Base-by-base conservation (phyloP, 2,113 vertebrate species). In the Myrmecobius fasciatus region DNA sequence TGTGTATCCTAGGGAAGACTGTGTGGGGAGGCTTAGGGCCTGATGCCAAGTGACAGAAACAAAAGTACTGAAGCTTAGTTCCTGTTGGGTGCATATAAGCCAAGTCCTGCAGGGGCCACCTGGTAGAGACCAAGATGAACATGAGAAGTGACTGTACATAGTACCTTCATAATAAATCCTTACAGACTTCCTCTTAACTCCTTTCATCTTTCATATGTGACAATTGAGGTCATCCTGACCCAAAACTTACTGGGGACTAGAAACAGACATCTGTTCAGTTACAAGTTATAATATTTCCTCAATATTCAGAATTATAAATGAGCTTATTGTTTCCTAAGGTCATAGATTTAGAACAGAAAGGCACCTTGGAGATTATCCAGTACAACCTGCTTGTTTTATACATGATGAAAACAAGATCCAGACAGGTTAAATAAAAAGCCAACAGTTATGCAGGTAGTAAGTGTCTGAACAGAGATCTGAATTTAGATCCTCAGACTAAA, bases 361-460 rank as follows among this genome's bases (percentile, higher is more conserved):
- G 25, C 53, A 36, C 24, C n/a, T 93, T 83, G 56, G 43, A 92
- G 31, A 54, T 52, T 8, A 53, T 56, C 31, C 92, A 46, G 48
- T 20, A 31, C 54, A 89, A 24, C 53, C 49, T 96, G 12, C 75
- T 90, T 90, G 89, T 10, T 92, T 93, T 91, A 52, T 49, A 6
- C 52, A 91, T 95, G 52, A 95, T 48, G 11, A 92, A 91, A 90
- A 89, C 51, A 53, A 93, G 36, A 36, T 52, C 54, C 91, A 67
- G 67, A 93, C 31, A 54, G 48, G 54, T 43, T 20, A 94, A 93
- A 90, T 49, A 75, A 26, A 20, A 89, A 93, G 6, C 20, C 31
- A 52, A 20, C 75, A 88, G 25, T 92, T 26, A 94, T 20, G 94
- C 14, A 54, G 31, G 47, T 92, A 46, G 92, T 67, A 49, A 91